phyloP scores from a whole-genome alignment of 2,113 vertebrate species.

The Zonotrichia leucophrys region DNA sequence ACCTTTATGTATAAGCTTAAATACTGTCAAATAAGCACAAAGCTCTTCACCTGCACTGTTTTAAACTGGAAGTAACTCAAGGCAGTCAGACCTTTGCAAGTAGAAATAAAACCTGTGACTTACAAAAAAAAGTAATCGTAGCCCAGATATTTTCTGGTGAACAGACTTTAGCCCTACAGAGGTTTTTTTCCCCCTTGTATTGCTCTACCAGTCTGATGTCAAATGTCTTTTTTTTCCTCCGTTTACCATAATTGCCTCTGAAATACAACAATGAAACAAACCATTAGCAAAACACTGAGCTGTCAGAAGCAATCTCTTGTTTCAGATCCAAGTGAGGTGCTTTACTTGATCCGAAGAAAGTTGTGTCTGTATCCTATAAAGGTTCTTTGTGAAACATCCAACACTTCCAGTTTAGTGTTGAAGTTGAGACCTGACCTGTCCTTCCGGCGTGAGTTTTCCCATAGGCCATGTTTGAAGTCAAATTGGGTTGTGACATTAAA shows the following conservation, averaged over 20 bases:
- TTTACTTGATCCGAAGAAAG: not conserved
- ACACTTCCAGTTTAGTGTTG: accelerated
- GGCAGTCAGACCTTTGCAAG: not conserved
- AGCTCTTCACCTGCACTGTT: not conserved
- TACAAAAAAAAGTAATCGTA: not conserved
- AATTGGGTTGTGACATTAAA: not conserved
- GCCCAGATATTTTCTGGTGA: not conserved
- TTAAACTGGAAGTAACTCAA: not conserved
- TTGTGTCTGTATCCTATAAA: accelerated
- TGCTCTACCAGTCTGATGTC: conserved; percentile 1
- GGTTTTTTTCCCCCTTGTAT: not conserved
- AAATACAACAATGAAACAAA: conserved; percentile 37
- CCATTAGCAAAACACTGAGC: conserved; percentile 20
- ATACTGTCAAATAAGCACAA: not conserved
- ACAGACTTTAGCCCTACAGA: not conserved
- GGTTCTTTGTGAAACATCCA: not conserved
- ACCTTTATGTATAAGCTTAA: not conserved
- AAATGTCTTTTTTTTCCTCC: conserved; percentile 25
- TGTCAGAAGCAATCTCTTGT: conserved; percentile 24
- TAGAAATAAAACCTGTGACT: not conserved
- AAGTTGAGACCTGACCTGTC: accelerated
- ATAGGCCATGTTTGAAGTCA: not conserved
- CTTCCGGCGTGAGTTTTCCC: not conserved
- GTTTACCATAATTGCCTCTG: conserved; percentile 30
- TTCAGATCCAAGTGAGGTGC: not conserved